Base-by-base conservation (phyloP, 2,888 invertebrate species). In the Phania funesta region DNA sequence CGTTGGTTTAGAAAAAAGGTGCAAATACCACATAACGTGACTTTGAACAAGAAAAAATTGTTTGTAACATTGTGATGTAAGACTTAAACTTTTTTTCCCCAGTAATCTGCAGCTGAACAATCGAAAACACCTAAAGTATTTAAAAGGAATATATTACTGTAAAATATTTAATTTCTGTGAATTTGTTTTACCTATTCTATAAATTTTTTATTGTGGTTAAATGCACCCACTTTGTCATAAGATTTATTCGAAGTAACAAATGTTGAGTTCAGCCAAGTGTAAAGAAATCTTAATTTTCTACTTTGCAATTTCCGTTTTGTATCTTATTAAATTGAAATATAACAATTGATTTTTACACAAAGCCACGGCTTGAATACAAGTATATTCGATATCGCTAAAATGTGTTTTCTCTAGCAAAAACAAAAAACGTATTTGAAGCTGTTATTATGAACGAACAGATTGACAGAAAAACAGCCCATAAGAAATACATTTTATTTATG, bases 21-120 rank as follows among this genome's bases (percentile, higher is more conserved):
- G 58, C 65, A 65, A 79, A 79, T 68, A 62, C 50, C 67, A 74
- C 35, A 68, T n/a, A 74, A 67, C 35, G 26, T 74, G 60, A 68
- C 67, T 62, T 52, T 60, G 26, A 64, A 44, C 32, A 38, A 11
- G 18, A 44, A 22, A 16, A 50, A 38, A 41, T n/a, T 41, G n/a
- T n/a, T n/a, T n/a, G n/a, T 46, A 64, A 32, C 8, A 46, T 32
- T 4, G 22, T 5, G 54, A 32, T 38, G 32, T 5, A 6, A 13
- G 11, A 18, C 9, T 3, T 29, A 18, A 18, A 54, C 18, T 11
- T 8, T 22, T 38, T 22, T 20, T 56, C 2, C 2, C 2, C 2
- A 18, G 11, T 38, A 44, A 18, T 60, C 46, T 48, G 9, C 48
- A 50, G 24, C 6, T 24, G 29, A 18, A 50, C 3, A 3, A 38